Percentiles rank a stretch among this genome's conserved stretches.
Conservation (phyloP, 64 coral and sea anemone species). For the Pocillopora damicornis region DNA sequence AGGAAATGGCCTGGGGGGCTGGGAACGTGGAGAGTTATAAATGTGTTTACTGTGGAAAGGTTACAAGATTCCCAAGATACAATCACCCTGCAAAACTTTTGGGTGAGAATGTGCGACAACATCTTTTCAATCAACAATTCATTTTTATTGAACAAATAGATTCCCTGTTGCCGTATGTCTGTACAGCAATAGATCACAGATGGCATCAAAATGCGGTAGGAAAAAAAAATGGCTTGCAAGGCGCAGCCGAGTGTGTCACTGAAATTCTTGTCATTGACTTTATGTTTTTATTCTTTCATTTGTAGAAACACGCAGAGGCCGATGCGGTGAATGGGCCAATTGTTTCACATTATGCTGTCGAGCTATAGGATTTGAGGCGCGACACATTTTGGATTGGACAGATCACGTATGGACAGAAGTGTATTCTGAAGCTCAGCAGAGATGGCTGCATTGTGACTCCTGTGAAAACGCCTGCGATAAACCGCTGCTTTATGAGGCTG, state of each 20-base stretch:
- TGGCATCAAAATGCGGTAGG: too few species aligned
- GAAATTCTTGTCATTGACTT: background rate
- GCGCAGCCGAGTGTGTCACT: too few species aligned
- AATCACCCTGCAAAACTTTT: constrained; percentile 89
- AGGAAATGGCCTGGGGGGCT: constrained; percentile 76
- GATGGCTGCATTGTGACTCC: constrained; percentile 82
- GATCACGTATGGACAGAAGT: constrained; percentile 96
- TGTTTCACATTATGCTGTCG: constrained; percentile 82
- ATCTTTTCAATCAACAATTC: background rate
- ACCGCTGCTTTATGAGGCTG: constrained; percentile 86
- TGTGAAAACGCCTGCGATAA: constrained; percentile 87
- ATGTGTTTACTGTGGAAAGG: constrained; percentile 57
- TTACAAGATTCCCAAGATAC: constrained; percentile 87
- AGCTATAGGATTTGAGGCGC: constrained; percentile 62
- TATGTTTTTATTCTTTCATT: background rate
- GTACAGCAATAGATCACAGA: too few species aligned
- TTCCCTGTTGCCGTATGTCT: too few species aligned
- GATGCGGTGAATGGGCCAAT: constrained; percentile 94
- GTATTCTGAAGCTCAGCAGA: constrained; percentile 64
- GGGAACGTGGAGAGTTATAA: constrained; percentile 73
- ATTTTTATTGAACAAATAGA: too few species aligned
- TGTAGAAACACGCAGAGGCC: constrained; percentile 75
- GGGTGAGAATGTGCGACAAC: constrained; percentile 17
- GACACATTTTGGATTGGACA: constrained; percentile 92
- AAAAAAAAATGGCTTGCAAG: too few species aligned